Evolutionary conservation across 37 sponge, comb jelly and placozoan genomes (phyloP), one percentile per base, ranked within the genome.

Genomic region (Dysidea cf. avara): DNA sequence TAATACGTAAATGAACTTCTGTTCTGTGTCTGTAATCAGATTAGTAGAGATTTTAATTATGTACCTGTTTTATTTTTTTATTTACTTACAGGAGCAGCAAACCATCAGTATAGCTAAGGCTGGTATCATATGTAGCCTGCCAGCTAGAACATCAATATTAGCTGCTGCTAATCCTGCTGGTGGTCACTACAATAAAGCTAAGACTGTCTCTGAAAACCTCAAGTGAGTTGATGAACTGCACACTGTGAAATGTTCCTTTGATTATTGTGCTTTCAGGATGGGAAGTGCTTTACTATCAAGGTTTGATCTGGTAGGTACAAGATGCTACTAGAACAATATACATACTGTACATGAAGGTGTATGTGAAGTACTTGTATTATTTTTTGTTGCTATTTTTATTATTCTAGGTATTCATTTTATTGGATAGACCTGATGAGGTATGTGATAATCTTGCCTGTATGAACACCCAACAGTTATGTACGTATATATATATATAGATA

Each of bases 101-200:
- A 86, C 83, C 53, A 88, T 97, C 37, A 92, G 93, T 57, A 71
- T 97, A 22, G 92, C 95, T 29, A 97, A 97, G 74, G 92, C 95
- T 0, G 99, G 95, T 2, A 87, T 97, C 24, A 86, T 91, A 46
- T 97, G 99, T 81, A 95, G 84, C 46, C 85, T 97, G 0, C 95
- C 95, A 37, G 99, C 99, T 5, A 60, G 99, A n/a, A 94, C 99
- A 20, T 91, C 99, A 24, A 82, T 97, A 13, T 64, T 97, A 11
- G 99, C 99, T 38, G 99, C 99, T 37, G 99, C 99, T 39, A 97
- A 94, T 73, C 99, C 99, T n/a, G 71, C 75, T 33, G 99, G 99
- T 3, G 99, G 99, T 0, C 99, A 97, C 69, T 97, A 94, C 78
- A 94, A 97, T 77, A 92, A 84, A 53, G 85, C 79, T 51, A 97